Conservation (phyloP, 1,140 invertebrate genomes). For the Coelopa frigida region DNA sequence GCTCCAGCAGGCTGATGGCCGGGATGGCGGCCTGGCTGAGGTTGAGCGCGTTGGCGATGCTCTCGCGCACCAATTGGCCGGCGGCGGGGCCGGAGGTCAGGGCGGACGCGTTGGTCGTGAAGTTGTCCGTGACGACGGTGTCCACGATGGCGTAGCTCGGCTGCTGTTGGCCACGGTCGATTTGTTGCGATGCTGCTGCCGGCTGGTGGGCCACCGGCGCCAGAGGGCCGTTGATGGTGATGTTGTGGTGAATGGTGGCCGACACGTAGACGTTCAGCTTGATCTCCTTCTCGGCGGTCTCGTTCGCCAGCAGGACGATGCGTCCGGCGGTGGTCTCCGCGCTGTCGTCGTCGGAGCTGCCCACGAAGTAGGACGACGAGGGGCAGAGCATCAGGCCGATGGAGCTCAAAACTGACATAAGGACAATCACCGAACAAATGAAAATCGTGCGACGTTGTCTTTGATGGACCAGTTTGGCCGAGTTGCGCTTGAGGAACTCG, state of each 20-base stretch:
- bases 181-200: slow-evolving; percentile 3
- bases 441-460: slow-evolving; percentile 64
- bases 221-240: slow-evolving; percentile 42
- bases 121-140: slow-evolving; percentile 22
- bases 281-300: slow-evolving; percentile 24
- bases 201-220: slow-evolving; percentile 14
- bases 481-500: slow-evolving; percentile 58
- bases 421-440: slow-evolving; percentile 69
- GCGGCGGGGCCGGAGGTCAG: slow-evolving; percentile 17
- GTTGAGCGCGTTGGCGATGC: slow-evolving; percentile 25
- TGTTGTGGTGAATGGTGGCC: slow-evolving; percentile 44
- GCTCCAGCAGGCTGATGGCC: slow-evolving; percentile 9
- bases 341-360: slow-evolving; percentile 12
- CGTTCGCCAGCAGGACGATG: neutral
- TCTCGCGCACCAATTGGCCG: slow-evolving; percentile 26
- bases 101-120: too few species aligned
- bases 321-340: neutral
- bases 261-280: slow-evolving; percentile 41
- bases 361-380: slow-evolving; percentile 22
- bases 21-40: slow-evolving; percentile 19
- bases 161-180: too few species aligned
- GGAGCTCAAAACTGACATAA: slow-evolving; percentile 63
- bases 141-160: slow-evolving; percentile 25
- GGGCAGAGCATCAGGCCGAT: slow-evolving; percentile 38
- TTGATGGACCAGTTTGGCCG: slow-evolving; percentile 64